Conservation (phyloP, 2,888 invertebrate species). For the Candidula unifasciata region DNA sequence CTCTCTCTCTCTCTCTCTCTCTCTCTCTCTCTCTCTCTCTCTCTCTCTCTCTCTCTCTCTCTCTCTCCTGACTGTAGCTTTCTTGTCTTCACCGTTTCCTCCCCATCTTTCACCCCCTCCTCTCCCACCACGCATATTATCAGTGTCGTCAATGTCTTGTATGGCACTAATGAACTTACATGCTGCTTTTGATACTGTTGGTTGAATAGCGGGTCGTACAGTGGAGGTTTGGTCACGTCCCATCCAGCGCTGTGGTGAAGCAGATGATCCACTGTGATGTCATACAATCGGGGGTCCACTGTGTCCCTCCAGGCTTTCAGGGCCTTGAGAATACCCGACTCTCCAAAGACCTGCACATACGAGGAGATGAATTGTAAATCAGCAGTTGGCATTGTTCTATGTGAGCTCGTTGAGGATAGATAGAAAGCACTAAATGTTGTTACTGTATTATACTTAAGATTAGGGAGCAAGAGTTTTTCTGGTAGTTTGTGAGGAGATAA, state of each 20-base stretch:
- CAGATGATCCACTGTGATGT: constrained; percentile 72
- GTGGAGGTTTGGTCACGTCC: constrained; percentile 58
- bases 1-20: no score
- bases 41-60: not conserved
- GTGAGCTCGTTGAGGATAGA: no score
- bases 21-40: not conserved
- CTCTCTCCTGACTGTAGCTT: not conserved
- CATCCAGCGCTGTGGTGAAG: constrained; percentile 73
- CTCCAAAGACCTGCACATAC: constrained; percentile 63
- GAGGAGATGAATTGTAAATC: not conserved
- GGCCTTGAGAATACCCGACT: constrained; percentile 59
- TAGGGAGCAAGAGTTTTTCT: no score
- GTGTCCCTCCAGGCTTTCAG: constrained; percentile 58
- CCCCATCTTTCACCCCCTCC: not conserved
- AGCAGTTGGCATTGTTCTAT: no score
- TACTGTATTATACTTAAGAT: no score
- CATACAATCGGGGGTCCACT: constrained; percentile 64
- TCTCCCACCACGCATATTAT: no score
- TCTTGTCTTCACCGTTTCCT: not conserved
- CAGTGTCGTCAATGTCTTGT: not conserved
- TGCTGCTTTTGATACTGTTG: constrained; percentile 62
- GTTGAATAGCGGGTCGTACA: constrained; percentile 64
- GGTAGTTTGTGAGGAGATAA: no score
- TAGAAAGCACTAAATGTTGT: no score
- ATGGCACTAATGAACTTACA: constrained; percentile 10